Percentiles rank a stretch among this genome's conserved stretches.
Conservation (phyloP, 2,797 vertebrate species). For the Etheostoma nigrum region DNA sequence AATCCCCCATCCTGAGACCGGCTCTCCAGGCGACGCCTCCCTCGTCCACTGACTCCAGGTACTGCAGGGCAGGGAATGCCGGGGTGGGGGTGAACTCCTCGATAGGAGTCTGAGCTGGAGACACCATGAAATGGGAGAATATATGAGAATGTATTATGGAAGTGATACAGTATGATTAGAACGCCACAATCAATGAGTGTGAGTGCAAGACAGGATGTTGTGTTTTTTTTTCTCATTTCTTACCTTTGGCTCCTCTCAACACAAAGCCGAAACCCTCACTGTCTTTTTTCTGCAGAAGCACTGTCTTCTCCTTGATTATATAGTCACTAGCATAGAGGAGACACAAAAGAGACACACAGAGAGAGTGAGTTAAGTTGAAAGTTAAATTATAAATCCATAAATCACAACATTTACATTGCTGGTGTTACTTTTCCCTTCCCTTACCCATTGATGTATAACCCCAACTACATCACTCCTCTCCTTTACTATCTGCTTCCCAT, state of each 20-base stretch:
- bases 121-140: constrained; percentile 17
- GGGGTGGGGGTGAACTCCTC: constrained; percentile 97
- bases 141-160: constrained; percentile 7
- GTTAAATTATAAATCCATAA: constrained; percentile 22
- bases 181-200: not conserved
- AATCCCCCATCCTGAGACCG: constrained; percentile 94
- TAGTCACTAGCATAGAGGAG: constrained; percentile 87
- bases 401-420: constrained; percentile 18
- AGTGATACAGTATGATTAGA: not conserved
- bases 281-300: constrained; percentile 95
- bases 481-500: not conserved
- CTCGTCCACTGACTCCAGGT: constrained; percentile 95
- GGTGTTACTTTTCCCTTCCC: not conserved
- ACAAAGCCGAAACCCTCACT: constrained; percentile 97
- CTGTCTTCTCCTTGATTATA: constrained; percentile 97
- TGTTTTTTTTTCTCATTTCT: constrained; percentile 45
- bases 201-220: not conserved
- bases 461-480: not conserved
- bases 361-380: not conserved
- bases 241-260: constrained; percentile 95
- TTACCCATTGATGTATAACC: not conserved
- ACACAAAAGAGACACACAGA: constrained; percentile 17
- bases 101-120: constrained; percentile 94
- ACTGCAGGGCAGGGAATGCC: constrained; percentile 94
- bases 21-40: constrained; percentile 95